Evolutionary conservation across 1,140 invertebrate species (phyloP).

Genomic region (Rhyacophila brunnea): DNA sequence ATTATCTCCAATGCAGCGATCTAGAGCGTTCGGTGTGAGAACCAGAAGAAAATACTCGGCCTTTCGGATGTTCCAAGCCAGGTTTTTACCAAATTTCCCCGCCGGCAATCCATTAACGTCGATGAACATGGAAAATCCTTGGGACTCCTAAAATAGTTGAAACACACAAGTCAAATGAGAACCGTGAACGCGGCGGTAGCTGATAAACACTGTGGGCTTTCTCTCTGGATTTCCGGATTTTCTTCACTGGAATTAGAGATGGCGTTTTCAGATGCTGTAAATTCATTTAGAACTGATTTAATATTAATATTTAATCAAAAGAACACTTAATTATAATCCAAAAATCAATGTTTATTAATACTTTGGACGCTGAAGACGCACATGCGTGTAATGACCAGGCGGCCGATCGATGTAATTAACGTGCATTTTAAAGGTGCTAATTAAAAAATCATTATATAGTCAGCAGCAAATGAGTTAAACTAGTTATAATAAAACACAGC

Average conservation of each 20-base stretch:
- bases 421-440: no score
- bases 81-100: constrained; percentile 98
- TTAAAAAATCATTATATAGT: no score
- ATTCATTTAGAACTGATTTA: no score
- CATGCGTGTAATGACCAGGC: no score
- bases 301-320: no score
- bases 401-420: no score
- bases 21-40: constrained; percentile 90
- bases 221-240: constrained; percentile 83
- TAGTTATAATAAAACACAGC: no score
- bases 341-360: no score
- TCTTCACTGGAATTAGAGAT: constrained; percentile 67
- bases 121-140: constrained; percentile 93
- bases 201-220: constrained; percentile 99
- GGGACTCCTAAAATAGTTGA: constrained; percentile 91
- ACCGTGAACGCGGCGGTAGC: constrained; percentile 95
- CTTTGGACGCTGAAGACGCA: no score
- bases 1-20: constrained; percentile 87
- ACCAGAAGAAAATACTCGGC: constrained; percentile 97
- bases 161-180: constrained; percentile 92
- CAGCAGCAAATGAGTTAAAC: no score
- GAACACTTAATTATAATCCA: no score
- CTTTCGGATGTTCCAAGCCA: constrained; percentile 93
- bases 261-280: constrained; percentile 58
- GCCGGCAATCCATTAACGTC: constrained; percentile 94